phyloP scores from a whole-genome alignment of 23 tunicate genomes.

The Phallusia fumigata region DNA sequence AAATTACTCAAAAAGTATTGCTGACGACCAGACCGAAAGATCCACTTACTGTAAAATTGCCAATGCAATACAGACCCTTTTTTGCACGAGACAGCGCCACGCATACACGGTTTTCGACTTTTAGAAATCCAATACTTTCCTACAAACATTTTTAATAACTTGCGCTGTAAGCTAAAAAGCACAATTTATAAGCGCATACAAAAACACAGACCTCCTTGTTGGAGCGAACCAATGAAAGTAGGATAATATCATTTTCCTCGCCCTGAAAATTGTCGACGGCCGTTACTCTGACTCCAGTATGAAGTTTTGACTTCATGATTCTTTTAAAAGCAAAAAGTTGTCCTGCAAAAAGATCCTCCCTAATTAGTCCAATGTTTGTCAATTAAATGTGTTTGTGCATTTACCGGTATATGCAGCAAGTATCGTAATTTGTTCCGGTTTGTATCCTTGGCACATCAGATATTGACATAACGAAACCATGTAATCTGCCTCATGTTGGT shows the following conservation, averaged over 20 bases:
- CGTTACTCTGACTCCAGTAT: slow-evolving; percentile 57
- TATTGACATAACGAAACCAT: slow-evolving; percentile 58
- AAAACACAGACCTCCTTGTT: slow-evolving; percentile 56
- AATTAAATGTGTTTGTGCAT: not conserved
- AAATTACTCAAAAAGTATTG: not conserved
- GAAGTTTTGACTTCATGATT: slow-evolving; percentile 22
- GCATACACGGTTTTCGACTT: slow-evolving; percentile 79
- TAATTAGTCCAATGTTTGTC: not conserved
- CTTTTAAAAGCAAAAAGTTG: slow-evolving; percentile 77
- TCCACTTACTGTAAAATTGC: slow-evolving; percentile 57
- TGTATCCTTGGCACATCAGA: slow-evolving; percentile 65
- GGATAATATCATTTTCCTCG: slow-evolving; percentile 90
- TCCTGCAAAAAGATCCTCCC: slow-evolving; percentile 26
- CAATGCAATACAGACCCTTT: slow-evolving; percentile 76
- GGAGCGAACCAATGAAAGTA: slow-evolving; percentile 83
- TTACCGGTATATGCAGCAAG: slow-evolving; percentile 70
- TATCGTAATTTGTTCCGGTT: slow-evolving; percentile 75
- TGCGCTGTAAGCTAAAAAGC: too few species aligned
- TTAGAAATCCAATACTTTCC: slow-evolving; percentile 77
- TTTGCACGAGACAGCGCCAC: slow-evolving; percentile 91
- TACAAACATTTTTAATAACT: not conserved
- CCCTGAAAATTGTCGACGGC: slow-evolving; percentile 97
- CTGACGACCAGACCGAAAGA: not conserved
- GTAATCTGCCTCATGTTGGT: slow-evolving; percentile 76
- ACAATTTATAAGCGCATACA: not conserved